phyloP scores from a whole-genome alignment of 2,888 invertebrate genomes.

The Macrosoma leucophasiata region DNA sequence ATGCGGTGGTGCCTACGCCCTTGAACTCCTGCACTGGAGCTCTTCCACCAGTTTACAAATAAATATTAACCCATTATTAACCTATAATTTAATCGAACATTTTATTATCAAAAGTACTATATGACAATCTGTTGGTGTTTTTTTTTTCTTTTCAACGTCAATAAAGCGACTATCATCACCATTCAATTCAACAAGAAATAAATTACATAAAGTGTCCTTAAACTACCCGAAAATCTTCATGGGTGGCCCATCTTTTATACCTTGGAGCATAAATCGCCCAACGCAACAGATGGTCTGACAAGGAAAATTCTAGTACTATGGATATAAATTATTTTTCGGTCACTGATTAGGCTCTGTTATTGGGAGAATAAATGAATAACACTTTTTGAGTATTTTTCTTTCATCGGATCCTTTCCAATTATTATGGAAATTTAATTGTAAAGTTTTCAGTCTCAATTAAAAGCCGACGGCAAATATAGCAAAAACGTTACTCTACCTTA shows the following conservation, averaged over 20 bases:
- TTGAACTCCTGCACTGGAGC: no score
- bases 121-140: not conserved
- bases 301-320: slow-evolving; percentile 28
- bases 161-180: not conserved
- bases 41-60: no score
- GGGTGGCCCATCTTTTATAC: slow-evolving; percentile 3
- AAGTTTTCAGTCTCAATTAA: slow-evolving; percentile 3
- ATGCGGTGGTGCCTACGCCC: no score
- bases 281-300: slow-evolving; percentile 46
- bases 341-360: slow-evolving; percentile 7
- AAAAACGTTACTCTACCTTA: no score
- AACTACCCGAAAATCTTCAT: no score
- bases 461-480: not conserved
- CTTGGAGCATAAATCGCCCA: slow-evolving; percentile 21
- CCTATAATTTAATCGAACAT: no score
- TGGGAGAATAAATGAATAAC: not conserved
- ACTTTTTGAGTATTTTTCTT: not conserved
- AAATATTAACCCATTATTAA: no score
- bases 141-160: not conserved
- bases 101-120: no score
- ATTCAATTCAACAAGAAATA: slow-evolving; percentile 1
- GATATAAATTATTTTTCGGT: slow-evolving; percentile 18
- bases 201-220: not conserved
- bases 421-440: slow-evolving; percentile 20
- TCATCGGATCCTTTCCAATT: not conserved